Base-by-base conservation (phyloP, 2,888 invertebrate species). In the Drosophila aldrichi region DNA sequence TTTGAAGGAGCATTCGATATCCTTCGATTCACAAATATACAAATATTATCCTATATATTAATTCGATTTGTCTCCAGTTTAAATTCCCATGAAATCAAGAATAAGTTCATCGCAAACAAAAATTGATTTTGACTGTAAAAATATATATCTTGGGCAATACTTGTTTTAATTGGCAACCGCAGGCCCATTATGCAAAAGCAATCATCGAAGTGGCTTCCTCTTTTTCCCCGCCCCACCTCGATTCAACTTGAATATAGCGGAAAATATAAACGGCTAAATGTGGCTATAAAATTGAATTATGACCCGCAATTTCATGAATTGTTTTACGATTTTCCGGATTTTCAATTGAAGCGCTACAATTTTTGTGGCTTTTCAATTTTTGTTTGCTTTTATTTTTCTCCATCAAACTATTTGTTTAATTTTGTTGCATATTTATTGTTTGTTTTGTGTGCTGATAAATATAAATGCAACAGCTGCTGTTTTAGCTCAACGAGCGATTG, bases 261-360 rank as follows among this genome's bases (percentile, higher is more conserved):
- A n/a, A 56, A n/a, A 59, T 20, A 52, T 38, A 65, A 46, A 58
- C 64, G 62, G 56, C 54, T 51, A 38, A 52, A 44, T 77, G 63
- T 43, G 56, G 55, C 71, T 38, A 82, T 85, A 61, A 77, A 79
- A 82, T 63, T 85, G 80, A 82, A 67, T 77, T 70, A 88, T 77
- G 44, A 52, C 36, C 58, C 34, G 64, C 59, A 64, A 68, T 70
- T 70, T 62, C 59, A 60, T 58, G 59, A 51, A 70, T 49, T 49
- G 59, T 60, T 56, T 68, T 59, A 46, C 67, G 61, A 66, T 77
- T 64, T 64, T 51, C 69, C 63, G 56, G 32, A 61, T 64, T 62
- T 55, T 62, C 66, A 75, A 60, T 62, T 52, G 36, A 52, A 57
- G 16, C 4, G 46, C 25, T 14, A 40, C 8, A 48, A 38, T 20